Evolutionary conservation across 1,140 invertebrate genomes (phyloP), one percentile per base, ranked within the genome.

Genomic region (Danaus plexippus): DNA sequence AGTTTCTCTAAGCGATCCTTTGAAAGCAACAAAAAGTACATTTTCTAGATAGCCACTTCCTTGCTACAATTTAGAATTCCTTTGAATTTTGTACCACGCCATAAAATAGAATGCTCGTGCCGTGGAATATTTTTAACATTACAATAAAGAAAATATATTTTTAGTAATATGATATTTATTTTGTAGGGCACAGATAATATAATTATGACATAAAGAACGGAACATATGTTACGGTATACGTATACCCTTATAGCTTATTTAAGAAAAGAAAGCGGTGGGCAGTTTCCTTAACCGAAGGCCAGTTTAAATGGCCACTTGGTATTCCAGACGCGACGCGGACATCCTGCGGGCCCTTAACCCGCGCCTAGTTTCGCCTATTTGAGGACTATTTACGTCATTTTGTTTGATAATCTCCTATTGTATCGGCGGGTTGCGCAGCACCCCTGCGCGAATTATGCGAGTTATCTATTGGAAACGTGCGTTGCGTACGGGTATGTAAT

Each of bases 371-470:
- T 80, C 77, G 76, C 62, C 70, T 75, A 76, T 76, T 79, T 62
- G 64, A 75, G 64, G 70, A 80, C 80, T 84, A 83, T 85, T 85
- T 82, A 82, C 79, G 80, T 82, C 80, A 73, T 85, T 87, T 80
- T 73, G 73, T 79, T 82, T 82, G 74, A 87, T 87, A 87, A 85
- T 85, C 80, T 80, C 75, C 75, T 77, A 82, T 87, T 83, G 81
- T 87, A 85, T 82, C 66, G 78, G 66, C 52, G 72, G 71, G 71
- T 66, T 77, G 66, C 80, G 69, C 69, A 66, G 69, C 74, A 64
- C 76, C 75, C 79, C 75, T 76, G 67, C 71, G 73, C 82, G 80
- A 87, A 80, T 83, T 84, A 85, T 84, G 72, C 75, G 71, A 80
- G 79, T 80, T 84, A 81, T 84, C 77, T 80, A 76, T 77, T 71